Conservation (phyloP, 2,113 vertebrate species). For the Tretioscincus oriximinensis region DNA sequence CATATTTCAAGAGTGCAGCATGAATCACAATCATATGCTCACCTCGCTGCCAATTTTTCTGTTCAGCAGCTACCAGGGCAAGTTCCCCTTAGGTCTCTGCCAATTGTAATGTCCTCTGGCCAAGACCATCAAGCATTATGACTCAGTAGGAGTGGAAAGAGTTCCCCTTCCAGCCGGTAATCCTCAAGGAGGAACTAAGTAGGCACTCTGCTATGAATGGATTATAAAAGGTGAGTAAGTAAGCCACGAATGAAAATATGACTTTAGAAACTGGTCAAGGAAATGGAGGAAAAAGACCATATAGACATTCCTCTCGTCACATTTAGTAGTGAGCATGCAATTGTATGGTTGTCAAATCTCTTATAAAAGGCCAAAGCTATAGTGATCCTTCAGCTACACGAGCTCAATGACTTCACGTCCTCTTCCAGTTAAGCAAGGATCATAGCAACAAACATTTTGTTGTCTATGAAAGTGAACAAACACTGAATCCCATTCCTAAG, state of each 20-base stretch:
- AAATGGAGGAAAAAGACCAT: constrained; percentile 18
- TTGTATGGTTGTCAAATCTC: neutral
- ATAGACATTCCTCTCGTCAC: neutral
- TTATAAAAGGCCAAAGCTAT: neutral
- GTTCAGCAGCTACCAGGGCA: constrained; percentile 74
- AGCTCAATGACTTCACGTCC: too few relatives aligned
- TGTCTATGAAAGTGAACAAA: too few relatives aligned
- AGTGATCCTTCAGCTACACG: neutral
- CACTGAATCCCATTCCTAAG: too few relatives aligned
- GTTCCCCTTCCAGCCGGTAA: constrained; percentile 39
- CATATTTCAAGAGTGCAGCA: constrained; percentile 77
- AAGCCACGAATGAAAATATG: neutral
- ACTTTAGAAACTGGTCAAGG: constrained; percentile 1
- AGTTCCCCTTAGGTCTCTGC: constrained; percentile 74
- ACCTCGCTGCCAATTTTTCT: constrained; percentile 80
- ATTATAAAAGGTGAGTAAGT: neutral
- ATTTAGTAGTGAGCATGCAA: neutral
- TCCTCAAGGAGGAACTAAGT: constrained; percentile 42
- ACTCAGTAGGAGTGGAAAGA: constrained; percentile 61
- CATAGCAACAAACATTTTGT: too few relatives aligned
- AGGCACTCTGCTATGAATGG: constrained; percentile 7
- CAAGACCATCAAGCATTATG: constrained; percentile 71
- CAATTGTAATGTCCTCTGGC: constrained; percentile 73
- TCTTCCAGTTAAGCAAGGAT: too few relatives aligned
- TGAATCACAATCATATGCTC: constrained; percentile 82